Conservation (phyloP, 2,888 invertebrate genomes). For the Entomobrya multifasciata region DNA sequence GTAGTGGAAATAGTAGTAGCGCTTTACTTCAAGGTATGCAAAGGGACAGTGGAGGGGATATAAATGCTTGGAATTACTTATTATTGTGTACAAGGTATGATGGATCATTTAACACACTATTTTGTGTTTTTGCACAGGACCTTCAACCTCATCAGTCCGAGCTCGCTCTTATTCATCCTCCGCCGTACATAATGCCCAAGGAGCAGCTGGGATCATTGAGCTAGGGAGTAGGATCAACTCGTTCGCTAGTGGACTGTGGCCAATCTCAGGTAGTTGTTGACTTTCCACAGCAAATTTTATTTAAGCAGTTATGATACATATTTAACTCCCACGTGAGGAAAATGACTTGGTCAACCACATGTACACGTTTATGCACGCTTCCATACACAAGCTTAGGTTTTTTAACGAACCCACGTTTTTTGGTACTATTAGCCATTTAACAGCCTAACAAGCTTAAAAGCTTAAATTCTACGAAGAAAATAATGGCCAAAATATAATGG, state of each 20-base stretch:
- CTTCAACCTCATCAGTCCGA: slow-evolving; percentile 67
- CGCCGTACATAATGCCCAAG: slow-evolving; percentile 67
- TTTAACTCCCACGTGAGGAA: background rate
- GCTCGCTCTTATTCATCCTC: slow-evolving; percentile 75
- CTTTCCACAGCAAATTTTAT: slow-evolving; percentile 5
- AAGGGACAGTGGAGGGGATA: background rate
- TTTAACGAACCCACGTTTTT: background rate
- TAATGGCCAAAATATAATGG: no score
- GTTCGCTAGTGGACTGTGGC: slow-evolving; percentile 73
- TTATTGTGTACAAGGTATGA: no score
- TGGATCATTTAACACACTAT: no score
- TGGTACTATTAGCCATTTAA: no score
- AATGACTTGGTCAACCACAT: background rate
- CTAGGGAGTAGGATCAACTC: slow-evolving; percentile 71
- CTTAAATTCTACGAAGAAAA: no score
- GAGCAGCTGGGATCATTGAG: slow-evolving; percentile 71
- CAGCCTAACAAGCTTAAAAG: background rate
- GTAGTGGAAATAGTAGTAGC: slow-evolving; percentile 51
- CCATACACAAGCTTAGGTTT: background rate
- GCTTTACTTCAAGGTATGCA: slow-evolving; percentile 57
- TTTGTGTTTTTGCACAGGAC: slow-evolving; percentile 47
- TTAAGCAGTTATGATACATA: no score
- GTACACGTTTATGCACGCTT: background rate
- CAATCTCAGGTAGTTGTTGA: slow-evolving; percentile 71
- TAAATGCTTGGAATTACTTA: no score